Evolutionary conservation across 2,888 invertebrate genomes (phyloP), one percentile per base, ranked within the genome.

Genomic region (Latrodectus hesperus): DNA sequence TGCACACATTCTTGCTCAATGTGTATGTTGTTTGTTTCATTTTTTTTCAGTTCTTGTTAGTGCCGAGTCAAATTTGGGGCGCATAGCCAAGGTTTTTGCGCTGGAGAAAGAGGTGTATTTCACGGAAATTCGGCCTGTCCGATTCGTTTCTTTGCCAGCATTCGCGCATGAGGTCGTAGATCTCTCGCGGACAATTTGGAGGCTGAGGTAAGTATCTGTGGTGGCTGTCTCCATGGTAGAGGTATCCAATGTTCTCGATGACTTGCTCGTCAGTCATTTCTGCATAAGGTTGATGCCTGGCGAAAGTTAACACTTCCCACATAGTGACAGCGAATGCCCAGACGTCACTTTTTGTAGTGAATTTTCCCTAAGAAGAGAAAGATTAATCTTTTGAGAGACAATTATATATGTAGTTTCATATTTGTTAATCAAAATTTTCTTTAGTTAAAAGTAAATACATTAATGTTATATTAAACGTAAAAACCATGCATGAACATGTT

Each of bases 311-410:
- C 85, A 98, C 95, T 93, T 98, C 97, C 95, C 97, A 96, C 73
- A 97, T 93, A 0, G 96, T 96, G 22, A 97, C 96, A 0, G 95
- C 97, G 92, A 96, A 97, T 16, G 97, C 95, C 97, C 97, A 98
- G 1, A 97, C 96, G 92, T 98, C 97, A 91, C 96, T 96, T 92
- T 96, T 96, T 71, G 95, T 95, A 64, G 96, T 96, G 92, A 97
- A 97, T 92, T 96, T 95, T 79, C 95, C 96, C 97, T 97, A 92
- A 71, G 93, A 92, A 88, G 87, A 74, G 9, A 17, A 70, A 76
- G 49, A 38, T 14, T 52, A 16, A 16, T 65, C 12, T 38, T 38
- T 38, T 6, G 38, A 38, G 38, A 38, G 2, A 38, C 3, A 38
- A 38, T 1, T 38, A 38, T 38, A 38, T 38, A 4, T 3, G 6